Conservation (phyloP, 1,140 invertebrate species). For the Hermatobates lingyangjiaoensis region DNA sequence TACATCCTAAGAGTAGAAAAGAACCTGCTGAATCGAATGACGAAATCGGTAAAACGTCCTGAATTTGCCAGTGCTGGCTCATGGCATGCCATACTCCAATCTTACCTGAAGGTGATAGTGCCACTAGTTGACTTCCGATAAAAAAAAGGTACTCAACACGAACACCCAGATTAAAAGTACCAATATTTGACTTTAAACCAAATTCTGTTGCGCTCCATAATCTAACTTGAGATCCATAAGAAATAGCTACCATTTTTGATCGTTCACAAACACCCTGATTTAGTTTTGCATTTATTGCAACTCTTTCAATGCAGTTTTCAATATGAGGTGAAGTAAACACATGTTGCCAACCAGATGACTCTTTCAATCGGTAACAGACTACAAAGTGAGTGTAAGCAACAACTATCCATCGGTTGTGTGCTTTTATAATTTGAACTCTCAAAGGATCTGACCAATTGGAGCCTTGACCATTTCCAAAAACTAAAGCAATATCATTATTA, state of each 20-base stretch:
- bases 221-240: conserved; percentile 63
- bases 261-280: conserved; percentile 27
- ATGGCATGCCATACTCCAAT: conserved; percentile 97
- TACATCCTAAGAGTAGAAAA: conserved; percentile 81
- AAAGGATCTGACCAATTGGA: conserved; percentile 63
- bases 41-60: conserved; percentile 83
- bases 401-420: conserved; percentile 95
- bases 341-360: conserved; percentile 87
- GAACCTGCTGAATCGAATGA: conserved; percentile 93
- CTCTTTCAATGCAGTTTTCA: conserved; percentile 71
- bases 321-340: conserved; percentile 85
- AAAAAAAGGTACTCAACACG: conserved; percentile 91
- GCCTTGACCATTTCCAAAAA: conserved; percentile 38
- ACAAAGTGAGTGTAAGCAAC: conserved; percentile 92
- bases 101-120: conserved; percentile 82
- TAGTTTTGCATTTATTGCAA: conserved; percentile 88
- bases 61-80: conserved; percentile 95
- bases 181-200: conserved; percentile 55
- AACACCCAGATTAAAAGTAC: conserved; percentile 80
- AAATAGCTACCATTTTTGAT: conserved; percentile 77
- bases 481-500: conserved; percentile 44
- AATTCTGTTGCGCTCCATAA: conserved; percentile 79
- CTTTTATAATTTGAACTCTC: conserved; percentile 82
- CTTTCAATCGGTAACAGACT: conserved; percentile 85
- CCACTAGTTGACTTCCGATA: conserved; percentile 90